These are phyloP conservation scores for Tromatobia lineatoria DNA, from an alignment of 2,888 invertebrate genomes.

Conservation along the genomic window DNA sequence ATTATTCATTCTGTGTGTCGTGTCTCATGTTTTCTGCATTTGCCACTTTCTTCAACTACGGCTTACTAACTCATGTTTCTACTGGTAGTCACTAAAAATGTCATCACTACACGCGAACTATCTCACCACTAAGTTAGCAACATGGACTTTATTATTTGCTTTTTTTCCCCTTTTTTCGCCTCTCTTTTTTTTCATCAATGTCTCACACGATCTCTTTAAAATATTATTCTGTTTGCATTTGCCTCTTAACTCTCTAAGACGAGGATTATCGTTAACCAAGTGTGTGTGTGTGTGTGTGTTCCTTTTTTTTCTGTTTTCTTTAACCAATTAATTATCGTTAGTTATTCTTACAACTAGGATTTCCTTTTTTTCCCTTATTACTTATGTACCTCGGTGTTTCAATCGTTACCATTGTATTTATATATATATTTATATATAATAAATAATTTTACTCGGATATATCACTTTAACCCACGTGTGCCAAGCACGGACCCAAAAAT, in stretches of 20 bases:
- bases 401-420: slow-evolving; percentile 57
- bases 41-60: slow-evolving; percentile 69
- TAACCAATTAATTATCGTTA: slow-evolving; percentile 67
- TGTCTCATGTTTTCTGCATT: slow-evolving; percentile 32
- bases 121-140: slow-evolving; percentile 79
- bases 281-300: slow-evolving; percentile 1
- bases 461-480: slow-evolving; percentile 64
- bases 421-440: slow-evolving; percentile 62
- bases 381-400: slow-evolving; percentile 52
- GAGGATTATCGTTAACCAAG: slow-evolving; percentile 66
- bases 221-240: slow-evolving; percentile 62
- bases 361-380: slow-evolving; percentile 54
- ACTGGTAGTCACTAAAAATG: slow-evolving; percentile 71
- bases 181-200: slow-evolving; percentile 29
- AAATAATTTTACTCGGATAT: slow-evolving; percentile 64
- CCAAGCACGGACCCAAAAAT: slow-evolving; percentile 77
- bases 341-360: slow-evolving; percentile 63
- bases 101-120: slow-evolving; percentile 74
- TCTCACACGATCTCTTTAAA: slow-evolving; percentile 47
- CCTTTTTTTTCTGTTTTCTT: slow-evolving; percentile 37
- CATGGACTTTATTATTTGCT: slow-evolving; percentile 79
- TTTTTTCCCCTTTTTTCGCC: slow-evolving; percentile 32
- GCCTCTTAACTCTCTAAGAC: slow-evolving; percentile 72
- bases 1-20: slow-evolving; percentile 42
- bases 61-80: slow-evolving; percentile 70